Base-by-base conservation (phyloP, 2,888 invertebrate species). In the Mimumesa dahlbomi region DNA sequence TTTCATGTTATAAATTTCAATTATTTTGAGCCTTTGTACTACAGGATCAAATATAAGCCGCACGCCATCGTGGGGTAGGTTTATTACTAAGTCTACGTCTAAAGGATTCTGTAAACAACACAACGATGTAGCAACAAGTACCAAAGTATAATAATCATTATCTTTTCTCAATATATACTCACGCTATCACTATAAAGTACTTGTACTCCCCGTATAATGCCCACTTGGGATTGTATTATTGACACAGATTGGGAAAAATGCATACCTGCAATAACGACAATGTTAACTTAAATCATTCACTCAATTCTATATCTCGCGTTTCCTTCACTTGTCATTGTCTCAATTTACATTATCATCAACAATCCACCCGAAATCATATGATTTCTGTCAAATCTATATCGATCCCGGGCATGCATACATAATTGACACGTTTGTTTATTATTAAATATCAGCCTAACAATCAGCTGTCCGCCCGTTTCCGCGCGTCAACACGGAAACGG, bases 1-100 rank as follows among this genome's bases (percentile, higher is more conserved):
- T 91, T 96, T 97, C 95, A 99, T 96, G 91, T 97, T 96, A 90
- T 97, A 98, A 82, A 99, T 97, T 92, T 99, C 99, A 91, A 99
- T 98, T 79, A 97, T 94, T 93, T 98, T 98, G 82, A 99, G 93
- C 87, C 98, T 93, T 90, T 99, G 99, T 46, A 95, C 95, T 58
- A 96, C 93, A 36, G 98, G 96, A 91, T 99, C 99, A 90, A 99
- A 99, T 91, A 98, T 96, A 84, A 99, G 94, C 90, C 97, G 94
- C 79, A 99, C 95, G 48, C 99, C 99, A 91, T 99, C 98, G 89
- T 97, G 95, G 57, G 98, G 96, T 91, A 99, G 93, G 91, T 97
- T 97, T 89, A 99, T 95, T 84, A 98, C 96, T 90, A 99, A 92
- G 90, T 99, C 99, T 91, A 97, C 96, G 85, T 95, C 94, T 90